A percentile compares a stretch with the other conserved stretches of the same genome.
These are phyloP conservation scores for Axinella damicornis DNA, from an alignment of 37 sponge, comb jelly and placozoan species.

Conservation along the genomic window DNA sequence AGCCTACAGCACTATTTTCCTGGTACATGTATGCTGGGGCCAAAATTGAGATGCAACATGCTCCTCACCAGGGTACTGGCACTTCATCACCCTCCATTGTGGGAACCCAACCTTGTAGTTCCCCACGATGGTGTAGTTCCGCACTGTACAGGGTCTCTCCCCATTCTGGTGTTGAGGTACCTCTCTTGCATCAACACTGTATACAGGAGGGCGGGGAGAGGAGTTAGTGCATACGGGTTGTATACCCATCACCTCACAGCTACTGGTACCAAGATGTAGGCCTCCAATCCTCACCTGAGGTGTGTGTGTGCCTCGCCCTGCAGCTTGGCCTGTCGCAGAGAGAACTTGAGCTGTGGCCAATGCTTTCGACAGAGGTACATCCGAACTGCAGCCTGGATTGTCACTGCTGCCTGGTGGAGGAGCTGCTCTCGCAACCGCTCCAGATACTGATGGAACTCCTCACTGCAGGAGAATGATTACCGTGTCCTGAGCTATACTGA, in stretches of 20 bases:
- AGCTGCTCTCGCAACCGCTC: constrained; percentile 24
- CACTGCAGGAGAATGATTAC: constrained; percentile 22
- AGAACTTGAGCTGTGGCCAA: constrained; percentile 78
- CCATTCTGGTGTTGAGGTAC: background rate
- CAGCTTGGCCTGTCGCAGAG: constrained; percentile 51
- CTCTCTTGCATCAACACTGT: background rate
- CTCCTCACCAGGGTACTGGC: constrained; percentile 60
- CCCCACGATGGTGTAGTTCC: constrained; percentile 86
- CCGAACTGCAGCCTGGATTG: constrained; percentile 61
- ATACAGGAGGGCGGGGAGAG: background rate
- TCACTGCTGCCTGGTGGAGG: constrained; percentile 37
- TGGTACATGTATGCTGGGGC: background rate
- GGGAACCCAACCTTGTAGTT: constrained; percentile 85
- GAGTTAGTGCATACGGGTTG: too few species aligned
- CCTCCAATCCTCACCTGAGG: constrained; percentile 15
- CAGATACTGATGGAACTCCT: constrained; percentile 54
- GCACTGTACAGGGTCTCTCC: constrained; percentile 17
- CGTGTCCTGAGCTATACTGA: too few species aligned
- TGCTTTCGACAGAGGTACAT: constrained; percentile 53
- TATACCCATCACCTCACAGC: too few species aligned
- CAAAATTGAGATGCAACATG: too few species aligned
- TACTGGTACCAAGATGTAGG: too few species aligned
- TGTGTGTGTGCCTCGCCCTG: constrained; percentile 48
- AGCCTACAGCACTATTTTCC: too few species aligned
- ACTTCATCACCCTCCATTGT: constrained; percentile 87